Evolutionary conservation across 2,888 invertebrate genomes (phyloP).

Genomic region (Drosophila stalkeri): DNA sequence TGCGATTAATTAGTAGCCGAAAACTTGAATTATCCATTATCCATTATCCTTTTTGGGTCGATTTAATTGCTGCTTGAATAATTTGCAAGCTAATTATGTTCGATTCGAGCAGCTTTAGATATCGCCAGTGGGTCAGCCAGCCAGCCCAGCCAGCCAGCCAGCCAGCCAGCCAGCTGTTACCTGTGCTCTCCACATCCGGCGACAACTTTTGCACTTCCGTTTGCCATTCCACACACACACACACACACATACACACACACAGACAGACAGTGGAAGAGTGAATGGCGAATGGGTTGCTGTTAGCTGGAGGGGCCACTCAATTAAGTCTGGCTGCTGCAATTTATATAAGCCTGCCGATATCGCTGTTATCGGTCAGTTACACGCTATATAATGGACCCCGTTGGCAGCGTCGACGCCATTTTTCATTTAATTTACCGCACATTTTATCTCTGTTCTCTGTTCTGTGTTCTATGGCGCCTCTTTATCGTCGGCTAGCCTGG

Average conservation of each 20-base stretch:
- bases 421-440: conserved; percentile 74
- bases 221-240: conserved; percentile 31
- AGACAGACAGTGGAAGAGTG: neutral
- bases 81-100: conserved; percentile 70
- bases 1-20: conserved; percentile 42
- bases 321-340: conserved; percentile 63
- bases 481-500: conserved; percentile 24
- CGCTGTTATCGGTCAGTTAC: conserved; percentile 69
- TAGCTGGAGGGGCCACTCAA: conserved; percentile 52
- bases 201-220: conserved; percentile 68
- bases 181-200: conserved; percentile 62
- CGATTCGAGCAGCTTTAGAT: conserved; percentile 36
- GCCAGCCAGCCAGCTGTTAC: conserved; percentile 50
- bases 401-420: conserved; percentile 43
- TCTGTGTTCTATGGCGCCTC: conserved; percentile 33
- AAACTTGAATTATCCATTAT: conserved; percentile 45
- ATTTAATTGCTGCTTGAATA: conserved; percentile 67
- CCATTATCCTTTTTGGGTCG: conserved; percentile 40
- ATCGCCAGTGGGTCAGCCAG: conserved; percentile 28
- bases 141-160: conserved; percentile 46
- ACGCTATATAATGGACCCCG: conserved; percentile 51
- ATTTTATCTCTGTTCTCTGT: conserved; percentile 49
- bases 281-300: conserved; percentile 20
- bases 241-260: conserved; percentile 9
- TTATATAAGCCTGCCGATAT: conserved; percentile 70